Evolutionary conservation across 2,888 invertebrate species (phyloP).

Genomic region (Acanthacorydalis orientalis): DNA sequence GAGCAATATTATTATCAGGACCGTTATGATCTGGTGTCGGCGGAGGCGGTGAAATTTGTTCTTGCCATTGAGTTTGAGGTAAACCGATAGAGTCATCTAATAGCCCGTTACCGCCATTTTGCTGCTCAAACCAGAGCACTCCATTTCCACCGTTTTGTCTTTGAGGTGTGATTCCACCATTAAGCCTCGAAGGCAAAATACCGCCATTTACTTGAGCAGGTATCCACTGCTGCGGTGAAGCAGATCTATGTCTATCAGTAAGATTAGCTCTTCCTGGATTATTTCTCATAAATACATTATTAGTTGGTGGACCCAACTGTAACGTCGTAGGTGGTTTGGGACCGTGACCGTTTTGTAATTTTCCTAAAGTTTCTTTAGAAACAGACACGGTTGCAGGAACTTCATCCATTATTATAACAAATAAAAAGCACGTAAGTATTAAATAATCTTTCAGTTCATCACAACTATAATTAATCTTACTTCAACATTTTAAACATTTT

Average conservation of each 20-base stretch:
- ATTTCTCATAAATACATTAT: background rate
- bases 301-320: background rate
- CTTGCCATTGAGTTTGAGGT: background rate
- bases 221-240: background rate
- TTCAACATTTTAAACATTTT: too few species aligned
- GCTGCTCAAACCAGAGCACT: background rate
- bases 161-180: background rate
- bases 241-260: background rate
- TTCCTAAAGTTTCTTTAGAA: too few species aligned
- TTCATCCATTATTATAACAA: too few species aligned
- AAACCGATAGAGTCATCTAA: background rate
- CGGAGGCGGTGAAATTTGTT: background rate
- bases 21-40: background rate
- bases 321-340: background rate
- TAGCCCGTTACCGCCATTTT: background rate
- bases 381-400: too few species aligned
- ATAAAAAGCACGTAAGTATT: too few species aligned
- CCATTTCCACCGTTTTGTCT: background rate
- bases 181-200: background rate
- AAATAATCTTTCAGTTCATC: too few species aligned
- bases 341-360: conserved; percentile 1
- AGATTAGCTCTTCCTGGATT: background rate
- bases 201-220: background rate
- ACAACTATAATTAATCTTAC: too few species aligned
- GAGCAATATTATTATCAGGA: conserved; percentile 10